Base-by-base conservation (phyloP, 2,113 vertebrate genomes). In the Clupea harengus region DNA sequence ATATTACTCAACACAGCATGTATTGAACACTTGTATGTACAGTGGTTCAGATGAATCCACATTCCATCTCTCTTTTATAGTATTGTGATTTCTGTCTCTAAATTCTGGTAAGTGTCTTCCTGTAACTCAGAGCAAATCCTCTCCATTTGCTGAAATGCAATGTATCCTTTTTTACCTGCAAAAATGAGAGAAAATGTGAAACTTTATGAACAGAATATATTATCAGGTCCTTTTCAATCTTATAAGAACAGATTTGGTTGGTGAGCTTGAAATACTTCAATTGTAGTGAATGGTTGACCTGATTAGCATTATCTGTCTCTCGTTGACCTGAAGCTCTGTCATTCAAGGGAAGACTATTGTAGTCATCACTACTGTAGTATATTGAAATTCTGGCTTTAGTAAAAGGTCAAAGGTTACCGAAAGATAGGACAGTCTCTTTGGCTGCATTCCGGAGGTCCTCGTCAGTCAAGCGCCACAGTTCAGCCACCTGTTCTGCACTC, bases 111-210 rank as follows among this genome's bases (percentile, higher is more conserved):
- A 0, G 86, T 89, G 85, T 95, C 95, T 64, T 95, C 93, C 86
- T 95, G 91, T 86, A 93, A 86, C 86, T 95, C 93, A 13, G 82
- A 45, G 85, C 88, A 89, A 49, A 96, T 92, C 89, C 92, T 92
- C 49, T 96, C 94, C 93, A 95, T 95, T 85, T 81, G 92, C 92
- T 94, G 94, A 85, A 95, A 95, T 18, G 94, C 94, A n/a, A 85
- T 44, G 50, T 92, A 88, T 1, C 94, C 94, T 67, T 94, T 95
- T 82, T 95, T 94, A 89, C 95, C 95, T 96, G 46, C 72, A 64
- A 44, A 13, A 39, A 82, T 57, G 18, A 80, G 13, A 47, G 45
- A 82, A 28, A n/a, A 13, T 46, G 47, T 83, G 22, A 50, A 57
- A 39, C n/a, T 15, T 72, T 28, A 39, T 39, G 20, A 39, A 25